A percentile compares a stretch with the other conserved stretches of the same genome.
phyloP scores from a whole-genome alignment of 2,113 vertebrate species.

The Ceuthmochares aereus region DNA sequence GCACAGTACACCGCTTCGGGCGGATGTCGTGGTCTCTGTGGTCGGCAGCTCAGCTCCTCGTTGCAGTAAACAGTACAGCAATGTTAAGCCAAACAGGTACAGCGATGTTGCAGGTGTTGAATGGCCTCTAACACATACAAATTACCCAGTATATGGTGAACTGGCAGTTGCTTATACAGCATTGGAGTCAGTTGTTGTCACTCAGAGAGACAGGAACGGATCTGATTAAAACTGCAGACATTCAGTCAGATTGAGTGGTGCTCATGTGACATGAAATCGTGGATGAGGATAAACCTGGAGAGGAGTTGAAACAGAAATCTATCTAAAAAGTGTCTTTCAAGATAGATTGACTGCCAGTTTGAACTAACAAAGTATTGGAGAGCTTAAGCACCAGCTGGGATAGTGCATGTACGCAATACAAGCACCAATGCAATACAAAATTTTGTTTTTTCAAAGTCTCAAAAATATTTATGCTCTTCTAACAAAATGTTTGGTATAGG shows the following conservation, averaged over 20 bases:
- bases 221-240: not conserved
- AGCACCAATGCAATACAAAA: not conserved
- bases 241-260: not conserved
- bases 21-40: no score
- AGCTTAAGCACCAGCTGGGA: not conserved
- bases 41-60: no score
- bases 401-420: not conserved
- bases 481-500: not conserved
- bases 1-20: no score
- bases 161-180: not conserved
- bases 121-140: no score
- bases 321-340: not conserved
- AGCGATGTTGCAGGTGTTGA: no score
- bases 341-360: not conserved
- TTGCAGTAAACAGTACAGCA: no score
- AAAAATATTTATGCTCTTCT: not conserved
- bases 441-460: not conserved
- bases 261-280: not conserved
- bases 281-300: slow-evolving; percentile 4
- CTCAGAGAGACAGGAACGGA: not conserved
- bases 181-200: not conserved
- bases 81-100: no score
- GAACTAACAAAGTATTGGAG: not conserved
- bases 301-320: slow-evolving; percentile 50
- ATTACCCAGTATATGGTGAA: slow-evolving; percentile 4